These are phyloP conservation scores for Agonopterix heracliana DNA, from an alignment of 2,888 invertebrate species.

Conservation along the genomic window DNA sequence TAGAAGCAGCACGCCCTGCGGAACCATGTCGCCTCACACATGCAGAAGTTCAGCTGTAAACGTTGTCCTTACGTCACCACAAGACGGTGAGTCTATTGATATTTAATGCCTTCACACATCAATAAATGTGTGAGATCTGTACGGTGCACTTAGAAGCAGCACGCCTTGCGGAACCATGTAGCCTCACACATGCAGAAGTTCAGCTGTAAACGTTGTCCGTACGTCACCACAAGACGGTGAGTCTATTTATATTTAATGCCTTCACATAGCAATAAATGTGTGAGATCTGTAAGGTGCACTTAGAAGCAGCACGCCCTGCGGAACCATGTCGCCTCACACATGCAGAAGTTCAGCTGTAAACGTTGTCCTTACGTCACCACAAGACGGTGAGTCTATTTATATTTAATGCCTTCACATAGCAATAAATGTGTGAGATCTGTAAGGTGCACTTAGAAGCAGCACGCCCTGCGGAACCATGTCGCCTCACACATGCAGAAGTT, in stretches of 20 bases:
- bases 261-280: neutral
- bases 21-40: constrained; percentile 4
- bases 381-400: constrained; percentile 5
- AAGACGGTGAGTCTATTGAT: constrained; percentile 5
- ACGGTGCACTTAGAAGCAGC: constrained; percentile 6
- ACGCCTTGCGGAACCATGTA: constrained; percentile 3
- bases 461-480: too few species aligned
- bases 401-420: too few species aligned
- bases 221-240: constrained; percentile 8
- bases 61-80: constrained; percentile 8
- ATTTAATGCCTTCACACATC: too few species aligned
- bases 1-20: constrained; percentile 4
- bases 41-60: constrained; percentile 9
- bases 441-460: too few species aligned
- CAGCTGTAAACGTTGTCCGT: constrained; percentile 8
- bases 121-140: constrained; percentile 7
- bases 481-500: constrained; percentile 11
- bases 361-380: constrained; percentile 8
- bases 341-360: constrained; percentile 9
- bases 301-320: constrained; percentile 4
- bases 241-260: neutral
- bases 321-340: constrained; percentile 4
- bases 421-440: too few species aligned
- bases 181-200: constrained; percentile 9
- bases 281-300: constrained; percentile 7